Evolutionary conservation across 2,888 invertebrate species (phyloP).

Genomic region (Syrphus vitripennis): DNA sequence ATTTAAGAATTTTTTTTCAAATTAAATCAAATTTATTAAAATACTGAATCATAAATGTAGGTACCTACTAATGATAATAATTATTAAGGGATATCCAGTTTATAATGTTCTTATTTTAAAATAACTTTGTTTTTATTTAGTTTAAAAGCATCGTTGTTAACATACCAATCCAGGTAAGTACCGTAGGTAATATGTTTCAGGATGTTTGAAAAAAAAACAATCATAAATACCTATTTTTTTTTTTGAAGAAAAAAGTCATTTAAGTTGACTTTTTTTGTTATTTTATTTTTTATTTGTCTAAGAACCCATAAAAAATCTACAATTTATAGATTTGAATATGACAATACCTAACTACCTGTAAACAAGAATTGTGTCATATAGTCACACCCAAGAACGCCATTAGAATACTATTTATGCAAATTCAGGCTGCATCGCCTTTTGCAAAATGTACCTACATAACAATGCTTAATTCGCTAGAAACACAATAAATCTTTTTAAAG

Average conservation of each 20-base stretch:
- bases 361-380: conserved; percentile 6
- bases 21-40: too few relatives aligned
- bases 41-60: too few relatives aligned
- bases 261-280: neutral
- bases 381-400: neutral
- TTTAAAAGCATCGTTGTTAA: neutral
- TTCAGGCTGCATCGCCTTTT: neutral
- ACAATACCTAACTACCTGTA: neutral
- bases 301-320: neutral
- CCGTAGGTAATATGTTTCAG: neutral
- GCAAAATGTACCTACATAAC: neutral
- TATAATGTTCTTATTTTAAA: too few relatives aligned
- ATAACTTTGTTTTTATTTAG: too few relatives aligned
- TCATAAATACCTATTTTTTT: neutral
- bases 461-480: neutral
- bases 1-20: too few relatives aligned
- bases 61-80: too few relatives aligned
- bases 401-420: neutral
- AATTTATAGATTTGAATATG: neutral
- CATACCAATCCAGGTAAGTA: neutral
- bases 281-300: conserved; percentile 12
- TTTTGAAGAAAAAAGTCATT: neutral
- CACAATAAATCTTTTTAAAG: neutral
- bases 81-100: too few relatives aligned
- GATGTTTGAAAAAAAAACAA: neutral